phyloP scores from a whole-genome alignment of 2,113 vertebrate genomes.

The Rhadina sibilatrix region DNA sequence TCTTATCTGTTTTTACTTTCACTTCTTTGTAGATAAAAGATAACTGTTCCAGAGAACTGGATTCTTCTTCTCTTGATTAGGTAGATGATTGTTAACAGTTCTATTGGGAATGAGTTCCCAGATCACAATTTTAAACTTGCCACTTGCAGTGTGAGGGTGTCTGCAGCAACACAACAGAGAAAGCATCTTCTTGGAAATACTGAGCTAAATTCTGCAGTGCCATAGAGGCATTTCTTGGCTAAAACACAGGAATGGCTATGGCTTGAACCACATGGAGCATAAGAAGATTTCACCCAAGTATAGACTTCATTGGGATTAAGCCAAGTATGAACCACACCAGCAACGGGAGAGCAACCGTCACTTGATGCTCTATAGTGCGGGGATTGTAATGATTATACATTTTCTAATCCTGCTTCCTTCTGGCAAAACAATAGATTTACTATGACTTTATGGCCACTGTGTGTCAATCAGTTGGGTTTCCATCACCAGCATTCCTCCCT shows the following conservation, averaged over 20 bases:
- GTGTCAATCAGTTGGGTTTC: slow-evolving; percentile 57
- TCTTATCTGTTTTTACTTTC: neutral
- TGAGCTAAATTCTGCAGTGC: neutral
- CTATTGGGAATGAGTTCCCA: neutral
- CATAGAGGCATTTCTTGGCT: neutral
- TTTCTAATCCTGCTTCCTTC: slow-evolving; percentile 64
- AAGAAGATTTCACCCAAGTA: neutral
- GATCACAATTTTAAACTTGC: neutral
- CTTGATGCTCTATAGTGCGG: neutral
- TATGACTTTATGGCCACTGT: slow-evolving; percentile 52
- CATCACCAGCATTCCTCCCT: slow-evolving; percentile 56
- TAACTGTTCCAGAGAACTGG: neutral
- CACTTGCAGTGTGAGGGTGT: neutral
- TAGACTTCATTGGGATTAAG: neutral
- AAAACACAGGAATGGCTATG: neutral
- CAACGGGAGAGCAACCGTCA: neutral
- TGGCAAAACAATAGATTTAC: slow-evolving; percentile 62
- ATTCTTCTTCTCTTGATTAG: neutral
- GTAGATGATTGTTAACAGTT: neutral
- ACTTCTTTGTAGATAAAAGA: neutral
- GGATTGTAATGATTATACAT: slow-evolving; percentile 53
- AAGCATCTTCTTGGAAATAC: neutral
- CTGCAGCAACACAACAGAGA: neutral
- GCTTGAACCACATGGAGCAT: neutral
- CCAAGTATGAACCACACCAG: neutral